Percentiles rank a stretch among this genome's conserved stretches.
Evolutionary conservation across 2,888 invertebrate genomes (phyloP).

Genomic region (Xestia c-nigrum): DNA sequence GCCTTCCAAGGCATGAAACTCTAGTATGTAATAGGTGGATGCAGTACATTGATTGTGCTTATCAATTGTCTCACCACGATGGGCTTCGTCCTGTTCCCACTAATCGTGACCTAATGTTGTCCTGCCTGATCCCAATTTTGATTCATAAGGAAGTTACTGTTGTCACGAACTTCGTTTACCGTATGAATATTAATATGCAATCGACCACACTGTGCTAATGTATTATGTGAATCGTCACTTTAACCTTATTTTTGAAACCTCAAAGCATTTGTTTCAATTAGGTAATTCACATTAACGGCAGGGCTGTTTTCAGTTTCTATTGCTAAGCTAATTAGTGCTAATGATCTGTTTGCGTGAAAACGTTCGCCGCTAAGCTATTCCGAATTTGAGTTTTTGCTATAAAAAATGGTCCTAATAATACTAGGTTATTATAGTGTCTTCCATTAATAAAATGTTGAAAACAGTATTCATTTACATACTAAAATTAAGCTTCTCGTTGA

Average conservation of each 20-base stretch:
- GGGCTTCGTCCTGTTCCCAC: not conserved
- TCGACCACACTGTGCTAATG: not conserved
- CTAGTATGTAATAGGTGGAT: not conserved
- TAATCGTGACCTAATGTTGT: constrained; percentile 1
- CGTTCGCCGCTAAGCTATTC: constrained; percentile 13
- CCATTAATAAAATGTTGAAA: not conserved
- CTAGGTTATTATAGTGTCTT: not conserved
- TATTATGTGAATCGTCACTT: not conserved
- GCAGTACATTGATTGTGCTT: not conserved
- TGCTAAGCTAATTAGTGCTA: constrained; percentile 40
- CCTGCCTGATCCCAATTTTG: not conserved
- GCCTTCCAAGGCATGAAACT: too few relatives aligned
- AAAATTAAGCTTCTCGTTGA: not conserved
- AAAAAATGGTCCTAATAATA: not conserved
- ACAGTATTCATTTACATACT: not conserved
- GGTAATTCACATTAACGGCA: constrained; percentile 44
- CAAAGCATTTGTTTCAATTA: constrained; percentile 18
- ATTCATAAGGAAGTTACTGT: not conserved
- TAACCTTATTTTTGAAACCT: not conserved
- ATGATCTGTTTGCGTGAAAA: constrained; percentile 60
- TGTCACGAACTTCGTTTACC: not conserved
- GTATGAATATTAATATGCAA: not conserved
- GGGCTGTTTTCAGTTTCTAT: constrained; percentile 37
- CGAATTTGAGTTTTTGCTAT: constrained; percentile 4
- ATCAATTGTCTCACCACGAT: not conserved